phyloP scores from a whole-genome alignment of 1,140 invertebrate genomes.

The Alviniconcha marisindica region DNA sequence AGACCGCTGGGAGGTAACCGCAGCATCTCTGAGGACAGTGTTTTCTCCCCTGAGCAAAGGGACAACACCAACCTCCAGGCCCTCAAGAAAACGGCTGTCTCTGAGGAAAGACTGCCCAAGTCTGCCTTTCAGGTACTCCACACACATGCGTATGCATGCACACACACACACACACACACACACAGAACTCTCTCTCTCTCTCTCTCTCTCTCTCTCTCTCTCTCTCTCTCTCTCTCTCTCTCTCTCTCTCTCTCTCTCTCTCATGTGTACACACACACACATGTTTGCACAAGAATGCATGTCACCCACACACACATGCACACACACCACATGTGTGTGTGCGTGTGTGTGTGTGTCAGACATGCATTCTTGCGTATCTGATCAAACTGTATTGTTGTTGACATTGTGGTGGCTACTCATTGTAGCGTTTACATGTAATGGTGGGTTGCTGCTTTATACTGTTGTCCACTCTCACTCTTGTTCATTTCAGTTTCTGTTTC shows the following conservation, averaged over 20 bases:
- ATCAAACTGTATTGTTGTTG: neutral
- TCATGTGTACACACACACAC: too few relatives aligned
- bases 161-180: neutral
- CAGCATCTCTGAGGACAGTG: conserved; percentile 66
- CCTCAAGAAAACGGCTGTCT: conserved; percentile 56
- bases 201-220: too few relatives aligned
- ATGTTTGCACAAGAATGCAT: too few relatives aligned
- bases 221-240: too few relatives aligned
- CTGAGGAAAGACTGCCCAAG: conserved; percentile 55
- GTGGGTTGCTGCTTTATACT: neutral
- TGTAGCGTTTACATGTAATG: too few relatives aligned
- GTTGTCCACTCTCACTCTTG: neutral
- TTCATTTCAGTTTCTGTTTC: neutral
- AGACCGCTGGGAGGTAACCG: conserved; percentile 48
- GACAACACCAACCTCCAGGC: conserved; percentile 45
- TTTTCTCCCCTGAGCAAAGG: conserved; percentile 59
- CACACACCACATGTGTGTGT: too few relatives aligned
- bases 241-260: too few relatives aligned
- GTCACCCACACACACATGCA: too few relatives aligned
- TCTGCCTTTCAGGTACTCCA: conserved; percentile 57
- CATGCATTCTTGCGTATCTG: neutral
- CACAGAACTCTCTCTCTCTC: too few relatives aligned
- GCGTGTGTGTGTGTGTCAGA: neutral
- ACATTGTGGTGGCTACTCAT: too few relatives aligned
- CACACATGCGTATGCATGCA: too few relatives aligned